phyloP scores from a whole-genome alignment of 2,888 invertebrate species.

The Teleogryllus oceanicus region DNA sequence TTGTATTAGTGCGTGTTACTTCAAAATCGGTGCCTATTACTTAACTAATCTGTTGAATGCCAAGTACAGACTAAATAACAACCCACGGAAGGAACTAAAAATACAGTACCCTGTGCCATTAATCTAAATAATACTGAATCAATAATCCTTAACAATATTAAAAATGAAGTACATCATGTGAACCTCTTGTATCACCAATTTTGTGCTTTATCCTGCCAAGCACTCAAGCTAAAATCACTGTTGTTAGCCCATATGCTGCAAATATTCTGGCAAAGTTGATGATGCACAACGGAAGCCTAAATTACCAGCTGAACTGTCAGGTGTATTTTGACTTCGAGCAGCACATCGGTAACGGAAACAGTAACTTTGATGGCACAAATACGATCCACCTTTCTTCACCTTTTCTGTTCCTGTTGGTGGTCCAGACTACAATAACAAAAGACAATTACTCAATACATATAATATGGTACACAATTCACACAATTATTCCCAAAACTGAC shows the following conservation, averaged over 20 bases:
- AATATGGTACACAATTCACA: not conserved
- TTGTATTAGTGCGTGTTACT: too few species aligned
- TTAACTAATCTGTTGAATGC: too few species aligned
- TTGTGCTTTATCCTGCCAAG: too few species aligned
- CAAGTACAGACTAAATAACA: too few species aligned
- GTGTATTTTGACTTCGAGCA: slow-evolving; percentile 89
- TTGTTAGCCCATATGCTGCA: slow-evolving; percentile 4
- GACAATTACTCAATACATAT: not conserved
- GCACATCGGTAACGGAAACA: slow-evolving; percentile 93
- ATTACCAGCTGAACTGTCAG: slow-evolving; percentile 89
- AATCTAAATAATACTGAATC: too few species aligned
- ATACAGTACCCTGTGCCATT: too few species aligned
- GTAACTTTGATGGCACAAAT: slow-evolving; percentile 82
- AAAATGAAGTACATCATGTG: too few species aligned
- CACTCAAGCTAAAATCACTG: not conserved
- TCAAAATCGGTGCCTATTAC: too few species aligned
- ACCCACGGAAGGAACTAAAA: too few species aligned
- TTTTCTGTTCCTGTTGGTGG: slow-evolving; percentile 59
- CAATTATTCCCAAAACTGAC: not conserved
- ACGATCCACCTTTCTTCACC: slow-evolving; percentile 96
- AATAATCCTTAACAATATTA: too few species aligned
- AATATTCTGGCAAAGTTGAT: slow-evolving; percentile 33
- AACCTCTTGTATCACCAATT: too few species aligned
- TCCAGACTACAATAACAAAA: slow-evolving; percentile 44
- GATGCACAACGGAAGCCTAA: slow-evolving; percentile 89